phyloP scores from a whole-genome alignment of 2,797 vertebrate genomes.

The Forpus xanthops region DNA sequence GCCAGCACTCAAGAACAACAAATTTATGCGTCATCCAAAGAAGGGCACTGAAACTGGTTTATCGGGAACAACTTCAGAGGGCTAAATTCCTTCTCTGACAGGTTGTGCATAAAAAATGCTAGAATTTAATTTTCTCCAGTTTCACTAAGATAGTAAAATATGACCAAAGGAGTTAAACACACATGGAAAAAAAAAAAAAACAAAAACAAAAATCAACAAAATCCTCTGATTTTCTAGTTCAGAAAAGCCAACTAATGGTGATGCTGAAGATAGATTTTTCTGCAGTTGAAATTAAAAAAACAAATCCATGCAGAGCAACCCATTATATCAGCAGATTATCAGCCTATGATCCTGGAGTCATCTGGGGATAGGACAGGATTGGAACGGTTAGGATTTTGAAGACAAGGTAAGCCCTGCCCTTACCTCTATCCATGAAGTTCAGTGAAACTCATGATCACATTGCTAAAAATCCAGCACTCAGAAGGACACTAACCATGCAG shows the following conservation, averaged over 20 bases:
- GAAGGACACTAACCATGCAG: accelerated
- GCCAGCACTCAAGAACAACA: background rate
- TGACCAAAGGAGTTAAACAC: background rate
- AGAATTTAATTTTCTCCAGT: background rate
- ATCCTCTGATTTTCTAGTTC: background rate
- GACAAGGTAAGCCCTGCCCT: background rate
- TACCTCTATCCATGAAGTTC: background rate
- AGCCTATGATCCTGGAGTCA: background rate
- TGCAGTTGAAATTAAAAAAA: background rate
- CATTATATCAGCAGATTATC: background rate
- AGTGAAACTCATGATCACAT: background rate
- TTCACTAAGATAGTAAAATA: background rate
- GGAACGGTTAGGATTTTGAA: background rate
- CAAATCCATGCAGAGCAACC: background rate
- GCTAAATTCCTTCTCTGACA: background rate
- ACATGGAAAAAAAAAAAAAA: background rate
- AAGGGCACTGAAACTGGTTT: background rate
- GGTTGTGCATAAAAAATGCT: background rate
- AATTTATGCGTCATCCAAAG: background rate
- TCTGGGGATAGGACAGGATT: background rate
- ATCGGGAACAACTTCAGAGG: background rate
- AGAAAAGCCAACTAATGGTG: background rate
- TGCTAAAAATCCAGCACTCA: background rate
- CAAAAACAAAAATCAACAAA: background rate
- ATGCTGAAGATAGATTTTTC: background rate